Conservation (phyloP, 1,140 invertebrate genomes). For the Leptopilina boulardi region DNA sequence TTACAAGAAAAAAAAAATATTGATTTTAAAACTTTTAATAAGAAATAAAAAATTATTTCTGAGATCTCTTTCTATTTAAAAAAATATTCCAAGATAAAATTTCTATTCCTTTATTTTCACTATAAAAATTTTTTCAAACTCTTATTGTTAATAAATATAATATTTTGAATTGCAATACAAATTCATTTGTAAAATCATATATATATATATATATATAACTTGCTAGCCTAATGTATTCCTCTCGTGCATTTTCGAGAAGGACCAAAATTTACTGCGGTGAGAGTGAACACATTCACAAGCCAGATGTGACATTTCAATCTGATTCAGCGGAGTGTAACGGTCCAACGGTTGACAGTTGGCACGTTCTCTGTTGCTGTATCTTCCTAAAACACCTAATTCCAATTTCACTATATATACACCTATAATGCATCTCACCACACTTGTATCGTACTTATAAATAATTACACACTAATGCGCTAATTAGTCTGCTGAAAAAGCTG, state of each 20-base stretch:
- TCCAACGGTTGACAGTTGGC: constrained; percentile 1
- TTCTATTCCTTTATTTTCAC: too few species aligned
- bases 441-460: not conserved
- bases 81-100: too few species aligned
- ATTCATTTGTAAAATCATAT: not conserved
- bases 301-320: constrained; percentile 24
- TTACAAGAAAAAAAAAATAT: too few species aligned
- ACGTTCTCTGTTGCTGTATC: not conserved
- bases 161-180: not conserved
- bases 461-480: too few species aligned
- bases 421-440: not conserved
- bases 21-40: too few species aligned
- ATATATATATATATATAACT: too few species aligned
- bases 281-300: not conserved
- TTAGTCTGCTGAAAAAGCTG: too few species aligned
- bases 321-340: constrained; percentile 8
- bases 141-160: too few species aligned
- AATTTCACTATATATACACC: not conserved
- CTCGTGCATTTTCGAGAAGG: not conserved
- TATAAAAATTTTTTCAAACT: too few species aligned
- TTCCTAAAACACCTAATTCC: not conserved
- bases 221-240: not conserved
- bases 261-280: not conserved
- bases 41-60: too few species aligned
- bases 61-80: too few species aligned